phyloP scores from a whole-genome alignment of 2,797 vertebrate species.

The Rostrhamus sociabilis region DNA sequence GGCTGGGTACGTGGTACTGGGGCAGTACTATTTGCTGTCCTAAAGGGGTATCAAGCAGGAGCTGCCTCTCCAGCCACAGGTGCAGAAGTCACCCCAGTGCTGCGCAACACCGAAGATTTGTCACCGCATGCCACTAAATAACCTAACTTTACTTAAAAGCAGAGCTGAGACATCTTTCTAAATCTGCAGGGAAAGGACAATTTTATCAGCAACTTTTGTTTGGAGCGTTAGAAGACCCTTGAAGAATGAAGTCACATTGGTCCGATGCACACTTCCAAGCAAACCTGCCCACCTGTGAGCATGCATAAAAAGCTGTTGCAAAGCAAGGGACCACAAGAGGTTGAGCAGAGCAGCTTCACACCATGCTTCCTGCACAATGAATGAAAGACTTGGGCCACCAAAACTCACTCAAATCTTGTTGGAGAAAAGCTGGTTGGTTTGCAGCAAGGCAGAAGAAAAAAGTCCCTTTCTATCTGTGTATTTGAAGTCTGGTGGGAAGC shows the following conservation, averaged over 20 bases:
- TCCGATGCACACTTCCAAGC: background rate
- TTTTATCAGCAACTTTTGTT: background rate
- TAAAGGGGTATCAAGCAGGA: background rate
- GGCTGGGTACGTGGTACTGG: background rate
- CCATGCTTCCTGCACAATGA: background rate
- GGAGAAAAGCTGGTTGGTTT: background rate
- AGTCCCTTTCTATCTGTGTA: background rate
- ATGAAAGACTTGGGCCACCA: background rate
- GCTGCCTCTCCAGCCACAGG: background rate
- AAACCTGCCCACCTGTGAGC: background rate
- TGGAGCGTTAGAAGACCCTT: background rate
- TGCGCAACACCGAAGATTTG: background rate
- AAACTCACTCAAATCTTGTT: background rate
- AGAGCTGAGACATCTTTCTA: background rate
- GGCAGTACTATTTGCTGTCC: background rate
- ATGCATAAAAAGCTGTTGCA: background rate
- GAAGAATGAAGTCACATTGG: background rate
- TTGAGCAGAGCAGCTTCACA: background rate
- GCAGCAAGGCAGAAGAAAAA: background rate
- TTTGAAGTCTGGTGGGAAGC: background rate
- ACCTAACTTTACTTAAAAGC: background rate
- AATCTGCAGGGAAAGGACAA: background rate
- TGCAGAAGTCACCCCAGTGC: background rate
- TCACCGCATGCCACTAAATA: background rate
- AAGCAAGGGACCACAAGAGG: background rate